phyloP scores from a whole-genome alignment of 2,888 invertebrate species.

The Tridacna gigas region DNA sequence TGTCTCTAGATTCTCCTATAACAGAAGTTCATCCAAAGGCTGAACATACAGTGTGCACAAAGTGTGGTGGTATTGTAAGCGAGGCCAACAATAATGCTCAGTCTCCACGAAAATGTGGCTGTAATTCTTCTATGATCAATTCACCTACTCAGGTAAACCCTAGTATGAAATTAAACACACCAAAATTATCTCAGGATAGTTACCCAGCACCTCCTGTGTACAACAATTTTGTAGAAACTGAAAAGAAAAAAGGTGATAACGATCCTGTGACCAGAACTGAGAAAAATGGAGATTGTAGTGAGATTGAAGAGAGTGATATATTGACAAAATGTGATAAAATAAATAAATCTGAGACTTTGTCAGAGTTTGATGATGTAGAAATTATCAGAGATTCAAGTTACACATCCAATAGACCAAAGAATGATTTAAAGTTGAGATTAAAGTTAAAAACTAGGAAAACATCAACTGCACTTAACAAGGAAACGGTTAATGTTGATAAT shows the following conservation, averaged over 20 bases:
- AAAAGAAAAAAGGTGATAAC: neutral
- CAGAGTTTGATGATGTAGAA: slow-evolving; percentile 19
- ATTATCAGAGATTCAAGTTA: slow-evolving; percentile 13
- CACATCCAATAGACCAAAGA: slow-evolving; percentile 13
- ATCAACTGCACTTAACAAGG: neutral
- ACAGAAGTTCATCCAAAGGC: slow-evolving; percentile 44
- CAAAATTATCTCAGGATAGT: neutral
- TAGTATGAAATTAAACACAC: slow-evolving; percentile 30
- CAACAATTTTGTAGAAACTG: neutral
- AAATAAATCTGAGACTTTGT: neutral
- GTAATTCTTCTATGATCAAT: slow-evolving; percentile 46
- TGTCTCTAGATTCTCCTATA: slow-evolving; percentile 60
- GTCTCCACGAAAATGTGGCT: slow-evolving; percentile 59
- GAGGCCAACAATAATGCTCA: slow-evolving; percentile 62
- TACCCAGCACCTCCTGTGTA: neutral
- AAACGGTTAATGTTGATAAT: neutral
- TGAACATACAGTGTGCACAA: slow-evolving; percentile 58
- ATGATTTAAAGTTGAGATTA: slow-evolving; percentile 40
- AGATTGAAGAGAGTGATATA: slow-evolving; percentile 47
- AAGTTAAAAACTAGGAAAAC: slow-evolving; percentile 38
- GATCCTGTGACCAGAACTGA: neutral
- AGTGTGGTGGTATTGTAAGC: slow-evolving; percentile 63
- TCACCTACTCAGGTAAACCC: slow-evolving; percentile 54
- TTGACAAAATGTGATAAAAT: slow-evolving; percentile 25
- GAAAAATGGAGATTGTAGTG: neutral